Percentiles rank a stretch among this genome's conserved stretches.
Evolutionary conservation across 2,797 vertebrate species (phyloP).

Genomic region (Oceanodroma leucorhoa): DNA sequence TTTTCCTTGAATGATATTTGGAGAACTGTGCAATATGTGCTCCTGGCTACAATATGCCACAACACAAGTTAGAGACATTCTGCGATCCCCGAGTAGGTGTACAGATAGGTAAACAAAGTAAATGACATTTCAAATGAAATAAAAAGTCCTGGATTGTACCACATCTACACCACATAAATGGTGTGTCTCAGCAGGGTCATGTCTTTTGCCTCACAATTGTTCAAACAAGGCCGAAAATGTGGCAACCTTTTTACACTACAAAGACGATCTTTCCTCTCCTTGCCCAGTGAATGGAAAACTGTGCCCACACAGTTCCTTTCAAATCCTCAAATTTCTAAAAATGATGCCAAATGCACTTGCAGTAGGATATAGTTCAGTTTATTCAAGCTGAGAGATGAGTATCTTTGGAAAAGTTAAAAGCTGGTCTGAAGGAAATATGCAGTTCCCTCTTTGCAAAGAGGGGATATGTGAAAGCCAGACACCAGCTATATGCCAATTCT

Average conservation of each 20-base stretch:
- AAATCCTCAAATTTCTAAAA: constrained; percentile 21
- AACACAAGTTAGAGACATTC: not conserved
- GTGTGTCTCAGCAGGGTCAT: not conserved
- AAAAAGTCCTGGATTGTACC: not conserved
- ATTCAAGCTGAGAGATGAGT: not conserved
- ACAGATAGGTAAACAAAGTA: not conserved
- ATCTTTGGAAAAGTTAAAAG: not conserved
- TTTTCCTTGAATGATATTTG: not conserved
- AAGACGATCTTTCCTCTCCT: not conserved
- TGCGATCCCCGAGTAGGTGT: not conserved
- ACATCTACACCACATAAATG: not conserved
- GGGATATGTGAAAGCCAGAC: not conserved
- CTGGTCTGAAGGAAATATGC: not conserved
- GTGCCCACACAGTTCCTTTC: constrained; percentile 40
- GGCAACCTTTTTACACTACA: not conserved
- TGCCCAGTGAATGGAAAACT: not conserved
- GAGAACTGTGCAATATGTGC: not conserved
- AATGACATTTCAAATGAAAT: not conserved
- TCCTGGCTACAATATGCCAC: constrained; percentile 10
- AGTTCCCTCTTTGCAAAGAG: not conserved
- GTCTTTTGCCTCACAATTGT: not conserved
- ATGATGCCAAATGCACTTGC: not conserved
- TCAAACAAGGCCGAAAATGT: not conserved
- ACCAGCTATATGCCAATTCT: not conserved
- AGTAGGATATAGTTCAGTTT: not conserved